Evolutionary conservation across 2,888 invertebrate genomes (phyloP), one percentile per base, ranked within the genome.

Genomic region (Schrankia costaestrigalis): DNA sequence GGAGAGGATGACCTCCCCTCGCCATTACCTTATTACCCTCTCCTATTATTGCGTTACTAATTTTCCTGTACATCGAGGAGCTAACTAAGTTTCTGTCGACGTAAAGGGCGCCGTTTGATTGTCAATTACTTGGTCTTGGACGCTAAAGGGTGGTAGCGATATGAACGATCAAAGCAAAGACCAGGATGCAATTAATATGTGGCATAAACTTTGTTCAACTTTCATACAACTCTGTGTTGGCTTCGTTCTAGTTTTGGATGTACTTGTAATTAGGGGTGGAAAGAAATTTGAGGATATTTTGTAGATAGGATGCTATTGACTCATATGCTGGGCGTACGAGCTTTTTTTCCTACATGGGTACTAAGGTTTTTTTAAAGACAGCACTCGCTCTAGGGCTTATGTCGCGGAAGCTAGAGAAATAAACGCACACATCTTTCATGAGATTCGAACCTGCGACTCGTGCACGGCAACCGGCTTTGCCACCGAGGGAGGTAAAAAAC

Each of bases 41-140:
- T 65, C 70, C 75, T 60, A 79, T 87, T 83, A 86, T 82, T 79
- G 65, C 78, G 84, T 84, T 81, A 83, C 80, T 84, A 84, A 86
- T 86, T 83, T 85, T 78, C 81, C 81, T 82, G 79, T 71, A 75
- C 74, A 75, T 78, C 74, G 79, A 68, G 70, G 38, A 71, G 77
- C 64, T 86, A 86, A 87, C 82, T 63, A 78, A 86, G 83, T 87
- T 86, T 72, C 73, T 67, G 48, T 44, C 59, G 51, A 65, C 67
- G 74, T 68, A 81, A 82, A 84, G 84, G 80, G 74, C 68, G 55
- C 75, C 74, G 74, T 82, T 77, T 85, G 86, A 87, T 87, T 76
- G 86, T 78, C 86, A 86, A 87, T 87, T 87, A 87, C 68, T 48
- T 68, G 47, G 63, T 76, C 70, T 67, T 72, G 78, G 78, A 70